Base-by-base conservation (phyloP, 2,888 invertebrate genomes). In the Drosophila setosimentum region DNA sequence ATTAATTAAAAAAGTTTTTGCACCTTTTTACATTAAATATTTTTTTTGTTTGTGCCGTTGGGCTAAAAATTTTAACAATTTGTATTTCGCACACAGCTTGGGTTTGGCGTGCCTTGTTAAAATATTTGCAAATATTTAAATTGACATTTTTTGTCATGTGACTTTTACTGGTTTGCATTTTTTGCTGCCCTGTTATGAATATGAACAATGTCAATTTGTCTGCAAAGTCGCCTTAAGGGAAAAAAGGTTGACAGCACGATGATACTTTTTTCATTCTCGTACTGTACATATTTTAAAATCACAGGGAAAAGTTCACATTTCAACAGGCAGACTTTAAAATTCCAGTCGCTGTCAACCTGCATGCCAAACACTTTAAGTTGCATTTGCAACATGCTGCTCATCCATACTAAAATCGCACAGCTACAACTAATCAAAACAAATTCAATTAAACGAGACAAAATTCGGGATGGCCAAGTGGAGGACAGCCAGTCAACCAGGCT, bases 51-150 rank as follows among this genome's bases (percentile, higher is more conserved):
- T 60, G 42, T 53, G 45, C 54, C 66, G 57, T 29, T 59, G 58
- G 72, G 72, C 27, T 68, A 78, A 73, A 80, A 87, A 89, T 83
- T 61, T 77, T 54, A 67, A 75, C 73, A 84, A 89, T 89, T 86
- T 89, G 78, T 88, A 80, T 90, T 87, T 87, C 78, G 80, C 87
- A 90, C 88, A 89, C 76, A 57, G 65, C 65, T 61, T 62, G 59
- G 57, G 58, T 61, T 69, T 51, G 68, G 30, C 74, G 62, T 75
- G 73, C 75, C 81, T 85, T 83, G 82, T 85, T 78, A 80, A 90
- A 89, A 91, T 86, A 86, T 85, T 90, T 91, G 80, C 79, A 89
- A 91, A 91, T 91, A 90, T 91, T 91, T 91, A 90, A 91, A 91
- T 91, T 91, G 87, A 86, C 91, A 91, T 91, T 91, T 91, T 91